Evolutionary conservation across 2,888 invertebrate species (phyloP), one percentile per base, ranked within the genome.

Genomic region (Lacanobia wlatinum): DNA sequence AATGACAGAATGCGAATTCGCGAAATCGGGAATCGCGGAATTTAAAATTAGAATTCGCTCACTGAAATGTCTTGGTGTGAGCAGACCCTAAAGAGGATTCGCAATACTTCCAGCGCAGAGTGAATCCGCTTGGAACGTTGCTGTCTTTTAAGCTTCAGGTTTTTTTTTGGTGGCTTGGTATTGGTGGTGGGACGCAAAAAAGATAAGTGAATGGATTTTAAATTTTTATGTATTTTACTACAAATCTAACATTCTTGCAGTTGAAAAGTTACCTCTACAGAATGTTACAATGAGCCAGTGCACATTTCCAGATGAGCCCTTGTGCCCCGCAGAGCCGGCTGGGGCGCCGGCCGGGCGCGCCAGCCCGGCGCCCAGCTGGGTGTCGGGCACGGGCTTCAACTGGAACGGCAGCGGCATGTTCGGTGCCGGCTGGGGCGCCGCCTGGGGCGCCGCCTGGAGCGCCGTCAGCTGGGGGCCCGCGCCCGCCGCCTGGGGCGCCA

Each of bases 401-500:
- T 88, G 89, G 76, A 85, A 81, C 58, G 80, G 80, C 63, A 80
- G 80, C 70, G 82, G 80, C 66, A 80, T 80, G 80, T 80, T 80
- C 60, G 80, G 87, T 63, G 80, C 86, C 87, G 80, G 90, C 87
- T 80, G 89, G 86, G 79, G 80, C 55, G 1, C 58, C 21, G 80
- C 64, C 55, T 80, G 80, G 80, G 73, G 78, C 97, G 90, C 96
- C 97, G 88, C 97, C 98, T 91, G 98, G 82, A 97, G 68, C 84
- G 96, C 97, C 5, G 95, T 50, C 98, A 98, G 0, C 92, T 98
- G 97, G 16, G 81, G 98, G 97, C 75, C 98, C 97, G 91, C 61
- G 61, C 53, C 70, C 50, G 90, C 96, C 97, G 88, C 97, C 98
- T 91, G 98, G 83, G 97, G 97, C 81, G 96, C 97, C 4, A 97